These are phyloP conservation scores for Hypercompe scribonia DNA, from an alignment of 2,888 invertebrate genomes.

Conservation along the genomic window DNA sequence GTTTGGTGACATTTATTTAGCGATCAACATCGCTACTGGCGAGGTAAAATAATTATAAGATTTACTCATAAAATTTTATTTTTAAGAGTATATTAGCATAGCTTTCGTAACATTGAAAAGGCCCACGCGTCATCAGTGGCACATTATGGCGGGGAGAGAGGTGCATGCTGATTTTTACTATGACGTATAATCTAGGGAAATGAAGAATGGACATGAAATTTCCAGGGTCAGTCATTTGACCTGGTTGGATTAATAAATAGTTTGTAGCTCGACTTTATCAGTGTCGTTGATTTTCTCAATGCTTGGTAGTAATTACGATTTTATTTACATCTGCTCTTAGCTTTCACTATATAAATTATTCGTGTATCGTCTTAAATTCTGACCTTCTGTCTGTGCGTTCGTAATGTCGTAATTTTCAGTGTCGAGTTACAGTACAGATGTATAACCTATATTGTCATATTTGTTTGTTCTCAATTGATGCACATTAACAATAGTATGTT, in stretches of 20 bases:
- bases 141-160: slow-evolving; percentile 56
- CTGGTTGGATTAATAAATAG: slow-evolving; percentile 54
- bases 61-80: slow-evolving; percentile 36
- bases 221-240: slow-evolving; percentile 55
- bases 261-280: slow-evolving; percentile 20
- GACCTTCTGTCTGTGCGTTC: slow-evolving; percentile 12
- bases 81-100: slow-evolving; percentile 20
- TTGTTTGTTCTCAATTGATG: slow-evolving; percentile 26
- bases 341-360: slow-evolving; percentile 44
- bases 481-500: slow-evolving; percentile 21
- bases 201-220: slow-evolving; percentile 48
- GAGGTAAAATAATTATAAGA: slow-evolving; percentile 87
- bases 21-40: slow-evolving; percentile 96
- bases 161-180: slow-evolving; percentile 57
- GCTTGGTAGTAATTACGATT: slow-evolving; percentile 17
- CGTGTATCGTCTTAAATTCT: slow-evolving; percentile 16
- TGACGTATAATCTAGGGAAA: slow-evolving; percentile 60
- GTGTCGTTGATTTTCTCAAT: slow-evolving; percentile 8
- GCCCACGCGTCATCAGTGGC: slow-evolving; percentile 54
- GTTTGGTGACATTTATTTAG: slow-evolving; percentile 99
- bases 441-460: slow-evolving; percentile 15
- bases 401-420: slow-evolving; percentile 13
- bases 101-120: slow-evolving; percentile 47
- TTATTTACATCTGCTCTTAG: slow-evolving; percentile 24
- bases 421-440: not conserved